These are phyloP conservation scores for Hippoglossus stenolepis DNA, from an alignment of 2,113 vertebrate genomes.

Conservation along the genomic window DNA sequence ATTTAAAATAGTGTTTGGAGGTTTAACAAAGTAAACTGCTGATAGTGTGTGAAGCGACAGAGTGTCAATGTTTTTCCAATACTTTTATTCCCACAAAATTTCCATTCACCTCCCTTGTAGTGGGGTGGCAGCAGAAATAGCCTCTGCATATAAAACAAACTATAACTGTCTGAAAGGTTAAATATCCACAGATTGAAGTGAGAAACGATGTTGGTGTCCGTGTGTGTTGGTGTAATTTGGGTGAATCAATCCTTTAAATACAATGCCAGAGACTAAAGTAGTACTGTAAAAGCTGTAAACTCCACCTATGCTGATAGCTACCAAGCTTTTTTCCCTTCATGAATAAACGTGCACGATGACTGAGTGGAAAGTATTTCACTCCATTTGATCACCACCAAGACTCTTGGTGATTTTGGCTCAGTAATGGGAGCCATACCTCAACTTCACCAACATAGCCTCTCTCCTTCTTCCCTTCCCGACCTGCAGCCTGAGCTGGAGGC, in stretches of 20 bases:
- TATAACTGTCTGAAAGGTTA: not conserved
- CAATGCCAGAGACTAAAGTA: slow-evolving; percentile 19
- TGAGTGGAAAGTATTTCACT: slow-evolving; percentile 66
- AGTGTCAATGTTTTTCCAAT: not conserved
- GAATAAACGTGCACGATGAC: slow-evolving; percentile 50
- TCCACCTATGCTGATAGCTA: slow-evolving; percentile 42
- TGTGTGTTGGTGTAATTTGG: slow-evolving; percentile 20
- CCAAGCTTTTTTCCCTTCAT: slow-evolving; percentile 48
- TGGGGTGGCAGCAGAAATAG: not conserved
- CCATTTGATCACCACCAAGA: slow-evolving; percentile 60
- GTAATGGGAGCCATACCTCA: slow-evolving; percentile 63
- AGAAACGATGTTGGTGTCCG: not conserved
- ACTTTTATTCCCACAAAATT: not conserved
- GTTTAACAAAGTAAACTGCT: too few species aligned
- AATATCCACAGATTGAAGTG: not conserved
- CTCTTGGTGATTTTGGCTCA: slow-evolving; percentile 55
- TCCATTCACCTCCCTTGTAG: not conserved
- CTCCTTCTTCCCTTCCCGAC: not conserved
- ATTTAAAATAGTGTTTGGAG: too few species aligned
- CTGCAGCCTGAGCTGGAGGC: slow-evolving; percentile 16
- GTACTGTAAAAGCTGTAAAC: slow-evolving; percentile 49
- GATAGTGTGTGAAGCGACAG: too few species aligned
- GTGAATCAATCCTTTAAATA: slow-evolving; percentile 31
- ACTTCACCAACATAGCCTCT: slow-evolving; percentile 12
- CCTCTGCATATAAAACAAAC: not conserved